Evolutionary conservation across 2,888 invertebrate species (phyloP).

Genomic region (Theretra japonica): DNA sequence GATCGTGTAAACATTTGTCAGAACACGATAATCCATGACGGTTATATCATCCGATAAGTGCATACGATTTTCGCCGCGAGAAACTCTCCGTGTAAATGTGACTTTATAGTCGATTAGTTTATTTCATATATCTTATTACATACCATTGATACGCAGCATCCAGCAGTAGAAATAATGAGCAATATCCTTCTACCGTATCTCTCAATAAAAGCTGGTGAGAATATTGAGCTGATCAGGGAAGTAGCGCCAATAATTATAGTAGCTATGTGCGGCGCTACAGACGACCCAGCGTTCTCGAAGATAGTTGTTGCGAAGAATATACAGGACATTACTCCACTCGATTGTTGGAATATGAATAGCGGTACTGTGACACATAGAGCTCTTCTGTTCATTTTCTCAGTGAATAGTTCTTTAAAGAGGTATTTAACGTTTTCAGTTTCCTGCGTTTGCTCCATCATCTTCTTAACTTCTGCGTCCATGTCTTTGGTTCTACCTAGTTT

Average conservation of each 20-base stretch:
- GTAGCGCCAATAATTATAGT: slow-evolving; percentile 53
- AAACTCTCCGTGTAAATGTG: too few relatives aligned
- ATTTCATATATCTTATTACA: too few relatives aligned
- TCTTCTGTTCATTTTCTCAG: slow-evolving; percentile 48
- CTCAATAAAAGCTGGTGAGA: slow-evolving; percentile 55
- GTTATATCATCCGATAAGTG: too few relatives aligned
- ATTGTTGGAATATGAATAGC: slow-evolving; percentile 51
- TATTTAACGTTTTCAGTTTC: background rate
- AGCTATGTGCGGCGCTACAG: slow-evolving; percentile 52
- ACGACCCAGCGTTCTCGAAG: slow-evolving; percentile 53
- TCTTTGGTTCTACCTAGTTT: slow-evolving; percentile 25
- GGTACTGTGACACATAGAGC: slow-evolving; percentile 52
- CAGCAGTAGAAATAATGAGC: slow-evolving; percentile 51
- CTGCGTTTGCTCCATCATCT: slow-evolving; percentile 1
- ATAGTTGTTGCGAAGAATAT: slow-evolving; percentile 57
- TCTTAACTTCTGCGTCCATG: slow-evolving; percentile 25
- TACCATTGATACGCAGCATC: slow-evolving; percentile 47
- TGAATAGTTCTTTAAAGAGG: slow-evolving; percentile 34
- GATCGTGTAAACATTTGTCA: too few relatives aligned
- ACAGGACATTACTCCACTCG: slow-evolving; percentile 53
- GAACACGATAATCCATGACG: too few relatives aligned
- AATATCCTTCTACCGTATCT: slow-evolving; percentile 54
- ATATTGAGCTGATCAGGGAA: slow-evolving; percentile 47
- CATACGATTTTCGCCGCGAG: too few relatives aligned
- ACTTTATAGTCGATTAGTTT: too few relatives aligned